Percentiles rank a stretch among this genome's conserved stretches.
Evolutionary conservation across 2,888 invertebrate genomes (phyloP).

Genomic region (Drosophila mimetica): DNA sequence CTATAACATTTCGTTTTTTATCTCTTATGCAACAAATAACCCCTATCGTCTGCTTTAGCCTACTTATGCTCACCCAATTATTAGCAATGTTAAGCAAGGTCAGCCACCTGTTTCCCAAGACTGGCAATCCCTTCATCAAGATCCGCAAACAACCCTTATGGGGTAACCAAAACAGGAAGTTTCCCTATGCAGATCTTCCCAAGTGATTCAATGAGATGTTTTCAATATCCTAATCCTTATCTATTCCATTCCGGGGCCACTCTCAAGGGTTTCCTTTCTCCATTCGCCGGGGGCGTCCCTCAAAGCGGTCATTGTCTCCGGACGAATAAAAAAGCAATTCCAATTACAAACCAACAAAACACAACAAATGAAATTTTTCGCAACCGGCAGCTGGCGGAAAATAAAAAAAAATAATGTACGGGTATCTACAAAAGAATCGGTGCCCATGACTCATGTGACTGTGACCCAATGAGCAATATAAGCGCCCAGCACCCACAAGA

Average conservation of each 20-base stretch:
- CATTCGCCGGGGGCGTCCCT: conserved; percentile 41
- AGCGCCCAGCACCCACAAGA: conserved; percentile 69
- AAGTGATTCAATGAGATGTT: conserved; percentile 19
- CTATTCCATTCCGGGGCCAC: conserved; percentile 3
- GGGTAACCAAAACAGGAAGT: conserved; percentile 37
- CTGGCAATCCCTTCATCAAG: conserved; percentile 12
- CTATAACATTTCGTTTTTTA: too few relatives aligned
- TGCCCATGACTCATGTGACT: conserved; percentile 56
- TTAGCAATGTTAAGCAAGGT: conserved; percentile 1
- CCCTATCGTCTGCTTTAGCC: background rate
- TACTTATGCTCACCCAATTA: background rate
- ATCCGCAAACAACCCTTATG: conserved; percentile 21
- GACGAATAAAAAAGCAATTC: conserved; percentile 61
- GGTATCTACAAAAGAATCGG: conserved; percentile 63
- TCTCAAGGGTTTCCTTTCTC: conserved; percentile 44
- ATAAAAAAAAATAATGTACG: conserved; percentile 25
- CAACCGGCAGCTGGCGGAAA: conserved; percentile 52
- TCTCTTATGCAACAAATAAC: too few relatives aligned
- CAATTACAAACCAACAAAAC: conserved; percentile 52
- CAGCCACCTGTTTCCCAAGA: conserved; percentile 6
- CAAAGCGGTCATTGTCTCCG: conserved; percentile 67
- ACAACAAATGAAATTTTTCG: conserved; percentile 55
- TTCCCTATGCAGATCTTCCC: conserved; percentile 32
- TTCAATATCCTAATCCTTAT: conserved; percentile 34
- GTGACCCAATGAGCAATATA: conserved; percentile 75